Conservation (phyloP, 35 echinoderm and acorn worm genomes). For the Eucidaris tribuloides region DNA sequence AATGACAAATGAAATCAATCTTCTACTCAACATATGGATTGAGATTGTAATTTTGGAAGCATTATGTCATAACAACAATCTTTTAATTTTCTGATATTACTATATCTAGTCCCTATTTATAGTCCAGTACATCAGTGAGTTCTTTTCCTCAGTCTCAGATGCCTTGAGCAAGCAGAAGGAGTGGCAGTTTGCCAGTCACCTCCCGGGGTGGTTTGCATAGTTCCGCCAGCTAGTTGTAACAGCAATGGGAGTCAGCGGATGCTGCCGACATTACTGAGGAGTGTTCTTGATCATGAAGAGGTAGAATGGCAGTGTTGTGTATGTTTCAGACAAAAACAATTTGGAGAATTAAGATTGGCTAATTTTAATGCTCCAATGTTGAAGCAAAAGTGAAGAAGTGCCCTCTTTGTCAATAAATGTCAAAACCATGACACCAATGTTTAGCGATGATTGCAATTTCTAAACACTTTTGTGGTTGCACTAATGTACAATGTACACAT, state of each 20-base stretch:
- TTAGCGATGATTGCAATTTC: not conserved
- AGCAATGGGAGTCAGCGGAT: conserved; percentile 1
- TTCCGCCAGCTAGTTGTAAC: not conserved
- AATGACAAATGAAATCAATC: not conserved
- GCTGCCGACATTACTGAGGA: conserved; percentile 11
- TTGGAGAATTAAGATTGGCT: not conserved
- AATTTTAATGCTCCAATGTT: not conserved
- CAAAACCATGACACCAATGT: not conserved
- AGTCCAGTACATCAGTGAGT: no score
- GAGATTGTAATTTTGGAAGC: not conserved
- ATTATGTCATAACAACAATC: not conserved
- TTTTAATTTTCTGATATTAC: not conserved
- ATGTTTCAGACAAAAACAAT: not conserved
- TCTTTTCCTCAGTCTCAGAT: conserved; percentile 21
- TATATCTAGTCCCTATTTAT: no score
- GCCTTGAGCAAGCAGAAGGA: conserved; percentile 1
- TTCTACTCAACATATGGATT: not conserved
- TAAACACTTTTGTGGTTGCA: not conserved
- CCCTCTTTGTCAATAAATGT: no score
- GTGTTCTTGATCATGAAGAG: not conserved
- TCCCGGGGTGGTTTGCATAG: not conserved
- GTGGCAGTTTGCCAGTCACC: not conserved
- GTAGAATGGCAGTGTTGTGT: not conserved
- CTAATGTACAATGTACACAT: not conserved
- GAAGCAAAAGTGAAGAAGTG: no score